phyloP scores from a whole-genome alignment of 2,888 invertebrate genomes.

The Aethes cnicana region DNA sequence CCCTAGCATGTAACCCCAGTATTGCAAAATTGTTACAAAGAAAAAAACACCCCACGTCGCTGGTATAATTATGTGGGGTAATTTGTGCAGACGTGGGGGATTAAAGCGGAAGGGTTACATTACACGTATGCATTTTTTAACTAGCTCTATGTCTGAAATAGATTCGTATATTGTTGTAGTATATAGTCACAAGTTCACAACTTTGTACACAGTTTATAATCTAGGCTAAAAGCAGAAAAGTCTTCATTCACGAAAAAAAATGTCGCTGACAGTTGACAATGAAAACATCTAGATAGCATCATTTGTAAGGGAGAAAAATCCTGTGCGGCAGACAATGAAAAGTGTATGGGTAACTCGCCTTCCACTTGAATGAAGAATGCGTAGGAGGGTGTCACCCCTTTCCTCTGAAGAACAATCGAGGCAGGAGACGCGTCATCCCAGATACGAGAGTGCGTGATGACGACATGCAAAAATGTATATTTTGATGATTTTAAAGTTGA shows the following conservation, averaged over 20 bases:
- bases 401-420: conserved; percentile 63
- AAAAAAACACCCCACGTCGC: conserved; percentile 61
- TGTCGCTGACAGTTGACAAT: no score
- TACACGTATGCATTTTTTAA: conserved; percentile 37
- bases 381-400: conserved; percentile 76
- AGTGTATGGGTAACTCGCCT: conserved; percentile 52
- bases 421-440: conserved; percentile 60
- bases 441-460: conserved; percentile 49
- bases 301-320: conserved; percentile 18
- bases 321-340: conserved; percentile 31
- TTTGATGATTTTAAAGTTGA: not conserved
- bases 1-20: conserved; percentile 40
- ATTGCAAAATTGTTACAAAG: conserved; percentile 51
- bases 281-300: not conserved
- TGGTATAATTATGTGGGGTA: conserved; percentile 66
- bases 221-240: not conserved
- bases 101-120: conserved; percentile 60
- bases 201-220: not conserved
- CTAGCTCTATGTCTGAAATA: conserved; percentile 6
- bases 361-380: conserved; percentile 70
- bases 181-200: not conserved
- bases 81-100: conserved; percentile 63
- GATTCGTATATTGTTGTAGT: not conserved
- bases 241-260: not conserved
- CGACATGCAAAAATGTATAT: conserved; percentile 42